A percentile compares a stretch with the other conserved stretches of the same genome.
Conservation (phyloP, 2,113 vertebrate genomes). For the Channa argus region DNA sequence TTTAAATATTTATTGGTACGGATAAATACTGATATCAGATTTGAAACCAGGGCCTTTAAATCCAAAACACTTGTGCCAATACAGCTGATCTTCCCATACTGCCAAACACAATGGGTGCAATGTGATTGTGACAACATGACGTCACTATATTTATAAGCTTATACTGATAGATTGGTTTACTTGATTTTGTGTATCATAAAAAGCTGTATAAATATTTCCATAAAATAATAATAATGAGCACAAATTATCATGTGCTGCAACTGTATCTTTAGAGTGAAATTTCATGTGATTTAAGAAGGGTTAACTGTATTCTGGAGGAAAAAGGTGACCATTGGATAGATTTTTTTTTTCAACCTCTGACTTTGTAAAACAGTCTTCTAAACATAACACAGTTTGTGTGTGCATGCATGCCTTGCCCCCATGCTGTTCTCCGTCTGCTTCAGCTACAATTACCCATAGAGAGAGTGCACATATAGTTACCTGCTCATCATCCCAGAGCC, state of each 20-base stretch:
- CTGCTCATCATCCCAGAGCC: conserved; percentile 63
- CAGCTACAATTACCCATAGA: conserved; percentile 52
- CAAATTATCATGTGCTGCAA: neutral
- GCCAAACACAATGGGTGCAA: neutral
- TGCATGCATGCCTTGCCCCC: conserved; percentile 5
- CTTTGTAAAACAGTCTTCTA: conserved; percentile 1
- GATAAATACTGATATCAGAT: too few relatives aligned
- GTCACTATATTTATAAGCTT: too few relatives aligned
- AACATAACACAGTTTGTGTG: conserved; percentile 9
- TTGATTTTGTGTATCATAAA: too few relatives aligned
- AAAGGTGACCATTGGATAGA: conserved; percentile 2
- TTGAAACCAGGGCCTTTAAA: too few relatives aligned
- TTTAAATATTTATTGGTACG: too few relatives aligned
- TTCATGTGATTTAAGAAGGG: neutral
- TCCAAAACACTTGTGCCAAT: too few relatives aligned
- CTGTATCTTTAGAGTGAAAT: neutral
- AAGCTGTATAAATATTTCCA: neutral
- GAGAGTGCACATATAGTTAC: conserved; percentile 39
- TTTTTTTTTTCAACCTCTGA: conserved; percentile 32
- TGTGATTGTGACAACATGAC: neutral
- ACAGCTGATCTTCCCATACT: neutral
- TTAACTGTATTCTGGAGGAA: neutral
- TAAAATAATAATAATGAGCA: neutral
- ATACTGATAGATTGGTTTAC: too few relatives aligned
- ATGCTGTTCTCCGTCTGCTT: conserved; percentile 51